Base-by-base conservation (phyloP, 2,113 vertebrate species). In the Peromyscus polionotus region DNA sequence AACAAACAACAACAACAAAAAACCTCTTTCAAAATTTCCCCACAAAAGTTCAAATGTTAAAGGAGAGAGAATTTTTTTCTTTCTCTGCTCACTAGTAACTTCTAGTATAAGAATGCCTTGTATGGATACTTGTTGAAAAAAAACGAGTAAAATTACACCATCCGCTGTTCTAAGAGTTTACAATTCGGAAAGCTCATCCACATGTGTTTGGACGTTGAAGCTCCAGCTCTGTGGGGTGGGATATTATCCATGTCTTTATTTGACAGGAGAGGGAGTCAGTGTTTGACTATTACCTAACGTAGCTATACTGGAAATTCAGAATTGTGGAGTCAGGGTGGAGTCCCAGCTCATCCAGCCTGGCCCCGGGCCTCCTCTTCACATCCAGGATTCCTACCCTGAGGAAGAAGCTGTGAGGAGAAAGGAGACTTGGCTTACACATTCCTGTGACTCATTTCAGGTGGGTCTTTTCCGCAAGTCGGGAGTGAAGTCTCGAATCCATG, bases 381-480 rank as follows among this genome's bases (percentile, higher is more conserved):
- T 39, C 28, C 88, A 36, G 10, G 2, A 10, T 70, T 51, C 36
- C 10, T 16, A 42, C 12, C 14, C 33, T 13, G 22, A 80, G 83
- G 57, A 87, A 67, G 81, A 83, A 28, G 51, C 1, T 31, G 48
- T 61, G 14, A 1, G 4, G 72, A 5, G 4, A 63, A 36, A 68
- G 39, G 42, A 9, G 6, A 6, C 65, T 85, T 42, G 19, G 13
- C 92, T 96, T 2, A 95, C 26, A 4, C 0, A 1, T 26, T 39
- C 86, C 33, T 85, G 19, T 95, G 94, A 16, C 61, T 70, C 87
- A 54, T 96, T 98, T 76, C 28, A 99, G 99, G 99, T 99, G 98
- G 99, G 99, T 79, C 99, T 99, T 26, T 99, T 99, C 97, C 99
- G 99, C 93, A 99, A 99, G 95, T 99, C 99, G 0, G 99, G 99